These are phyloP conservation scores for Lucinisca nassula DNA, from an alignment of 2,888 invertebrate genomes.

Conservation along the genomic window DNA sequence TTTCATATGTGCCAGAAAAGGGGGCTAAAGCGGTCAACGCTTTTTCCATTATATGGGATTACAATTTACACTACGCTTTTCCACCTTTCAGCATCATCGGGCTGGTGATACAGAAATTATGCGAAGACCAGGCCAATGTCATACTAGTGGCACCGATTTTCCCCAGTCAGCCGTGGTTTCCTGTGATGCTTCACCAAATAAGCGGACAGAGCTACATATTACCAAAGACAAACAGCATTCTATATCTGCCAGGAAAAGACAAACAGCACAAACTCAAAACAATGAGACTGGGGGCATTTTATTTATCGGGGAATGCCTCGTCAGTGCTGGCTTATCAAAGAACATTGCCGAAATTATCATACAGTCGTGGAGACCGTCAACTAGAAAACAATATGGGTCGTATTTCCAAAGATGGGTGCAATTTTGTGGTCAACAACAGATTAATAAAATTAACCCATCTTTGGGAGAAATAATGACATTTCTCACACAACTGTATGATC, in stretches of 20 bases:
- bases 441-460: not conserved
- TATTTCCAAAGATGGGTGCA: slow-evolving; percentile 8
- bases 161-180: not conserved
- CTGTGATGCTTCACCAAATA: not conserved
- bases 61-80: not conserved
- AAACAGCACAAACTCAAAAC: not conserved
- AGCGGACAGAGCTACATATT: not conserved
- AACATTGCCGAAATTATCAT: not conserved
- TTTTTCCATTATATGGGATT: not conserved
- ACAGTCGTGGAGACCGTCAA: not conserved
- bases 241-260: not conserved
- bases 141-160: slow-evolving; percentile 4
- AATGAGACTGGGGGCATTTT: not conserved
- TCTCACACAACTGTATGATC: not conserved
- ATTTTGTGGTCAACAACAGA: not conserved
- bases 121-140: not conserved
- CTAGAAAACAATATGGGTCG: not conserved
- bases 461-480: not conserved
- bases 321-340: not conserved
- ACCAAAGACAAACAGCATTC: not conserved
- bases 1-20: not conserved
- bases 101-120: not conserved
- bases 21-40: slow-evolving; percentile 5
- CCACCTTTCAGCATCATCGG: slow-evolving; percentile 1
- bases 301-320: slow-evolving; percentile 5